These are phyloP conservation scores for Thaumatotibia leucotreta DNA, from an alignment of 1,140 invertebrate genomes.

Conservation along the genomic window DNA sequence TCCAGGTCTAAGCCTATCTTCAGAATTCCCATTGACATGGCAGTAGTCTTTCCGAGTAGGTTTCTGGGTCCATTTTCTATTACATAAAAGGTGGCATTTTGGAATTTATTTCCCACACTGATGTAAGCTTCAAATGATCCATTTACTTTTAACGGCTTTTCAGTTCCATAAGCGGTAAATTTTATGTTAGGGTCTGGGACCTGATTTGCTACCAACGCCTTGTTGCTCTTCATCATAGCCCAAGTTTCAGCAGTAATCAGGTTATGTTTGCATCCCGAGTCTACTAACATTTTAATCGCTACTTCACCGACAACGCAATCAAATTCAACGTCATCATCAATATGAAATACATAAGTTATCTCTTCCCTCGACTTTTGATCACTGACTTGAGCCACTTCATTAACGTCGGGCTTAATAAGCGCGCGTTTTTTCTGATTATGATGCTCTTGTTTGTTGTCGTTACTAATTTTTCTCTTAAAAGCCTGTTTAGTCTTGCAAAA, in stretches of 20 bases:
- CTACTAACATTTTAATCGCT: not conserved
- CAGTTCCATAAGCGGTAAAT: constrained; percentile 5
- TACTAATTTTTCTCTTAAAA: not conserved
- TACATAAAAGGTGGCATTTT: not conserved
- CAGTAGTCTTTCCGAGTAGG: constrained; percentile 1
- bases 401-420: no score
- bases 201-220: not conserved
- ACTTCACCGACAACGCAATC: not conserved
- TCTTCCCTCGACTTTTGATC: no score
- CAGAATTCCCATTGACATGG: not conserved
- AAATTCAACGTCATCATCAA: constrained; percentile 10
- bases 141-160: constrained; percentile 4
- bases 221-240: not conserved
- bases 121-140: constrained; percentile 14
- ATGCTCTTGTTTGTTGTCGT: not conserved
- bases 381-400: no score
- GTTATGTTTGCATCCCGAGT: constrained; percentile 13
- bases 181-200: not conserved
- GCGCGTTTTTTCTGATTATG: constrained; percentile 11
- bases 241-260: constrained; percentile 12
- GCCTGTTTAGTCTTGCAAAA: constrained; percentile 11
- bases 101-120: not conserved
- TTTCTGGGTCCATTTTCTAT: constrained; percentile 12
- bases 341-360: not conserved
- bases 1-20: not conserved